Conservation (phyloP, 2,113 vertebrate species). For the Mola mola region DNA sequence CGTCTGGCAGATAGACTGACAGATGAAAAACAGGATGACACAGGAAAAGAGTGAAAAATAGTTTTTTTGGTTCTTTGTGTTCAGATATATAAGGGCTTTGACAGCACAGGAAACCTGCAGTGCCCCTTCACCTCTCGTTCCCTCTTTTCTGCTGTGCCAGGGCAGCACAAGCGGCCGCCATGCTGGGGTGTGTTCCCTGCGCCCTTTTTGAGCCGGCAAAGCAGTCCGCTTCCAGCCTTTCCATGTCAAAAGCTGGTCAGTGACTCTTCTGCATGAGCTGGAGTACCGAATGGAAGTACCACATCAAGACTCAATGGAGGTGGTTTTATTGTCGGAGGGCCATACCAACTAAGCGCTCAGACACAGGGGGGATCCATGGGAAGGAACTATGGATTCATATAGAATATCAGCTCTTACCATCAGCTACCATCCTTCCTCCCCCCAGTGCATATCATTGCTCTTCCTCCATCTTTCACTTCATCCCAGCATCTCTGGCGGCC, state of each 20-base stretch:
- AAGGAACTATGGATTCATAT: slow-evolving; percentile 81
- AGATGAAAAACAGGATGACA: slow-evolving; percentile 41
- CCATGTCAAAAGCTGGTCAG: slow-evolving; percentile 40
- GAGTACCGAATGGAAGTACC: slow-evolving; percentile 88
- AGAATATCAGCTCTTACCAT: slow-evolving; percentile 60
- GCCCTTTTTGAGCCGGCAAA: slow-evolving; percentile 63
- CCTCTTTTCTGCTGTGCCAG: slow-evolving; percentile 24
- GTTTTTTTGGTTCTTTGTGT: slow-evolving; percentile 44
- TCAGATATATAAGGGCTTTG: slow-evolving; percentile 49
- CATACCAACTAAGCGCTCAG: slow-evolving; percentile 88
- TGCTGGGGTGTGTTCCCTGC: slow-evolving; percentile 74
- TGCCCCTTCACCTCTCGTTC: slow-evolving; percentile 32
- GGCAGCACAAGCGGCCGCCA: slow-evolving; percentile 54
- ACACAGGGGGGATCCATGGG: slow-evolving; percentile 77
- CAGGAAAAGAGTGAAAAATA: slow-evolving; percentile 32
- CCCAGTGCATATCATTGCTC: slow-evolving; percentile 28
- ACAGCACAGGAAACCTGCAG: slow-evolving; percentile 41
- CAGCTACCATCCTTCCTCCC: slow-evolving; percentile 55
- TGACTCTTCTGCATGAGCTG: slow-evolving; percentile 71
- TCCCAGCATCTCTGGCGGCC: slow-evolving; percentile 69
- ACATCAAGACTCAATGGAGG: slow-evolving; percentile 92
- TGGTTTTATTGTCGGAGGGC: slow-evolving; percentile 98
- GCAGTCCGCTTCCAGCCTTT: slow-evolving; percentile 58
- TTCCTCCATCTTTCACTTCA: slow-evolving; percentile 58
- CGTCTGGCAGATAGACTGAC: slow-evolving; percentile 32